Base-by-base conservation (phyloP, 2,113 vertebrate genomes). In the Athene cunicularia region DNA sequence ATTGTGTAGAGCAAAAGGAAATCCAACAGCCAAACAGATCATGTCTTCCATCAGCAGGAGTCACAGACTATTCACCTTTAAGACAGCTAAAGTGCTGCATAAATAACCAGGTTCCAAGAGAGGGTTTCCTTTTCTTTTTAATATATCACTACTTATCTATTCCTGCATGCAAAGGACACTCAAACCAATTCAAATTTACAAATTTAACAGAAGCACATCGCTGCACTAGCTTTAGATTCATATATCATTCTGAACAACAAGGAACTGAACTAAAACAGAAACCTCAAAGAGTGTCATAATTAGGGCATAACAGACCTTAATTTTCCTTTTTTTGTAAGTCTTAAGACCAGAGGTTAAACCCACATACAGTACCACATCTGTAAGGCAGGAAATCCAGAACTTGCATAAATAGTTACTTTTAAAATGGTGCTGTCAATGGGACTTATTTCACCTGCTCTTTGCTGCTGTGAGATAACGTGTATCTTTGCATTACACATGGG, bases 81-180 rank as follows among this genome's bases (percentile, higher is more conserved):
- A 52, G 70, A 72, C 74, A 88, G 80, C 80, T 68, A 0, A 77
- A 89, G 58, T 14, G 32, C 80, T 91, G 80, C 63, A 35, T 28
- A 95, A 95, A 95, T 88, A 81, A 95, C 85, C 83, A 93, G 84
- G 80, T 94, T 84, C 84, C 88, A 39, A 80, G 73, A 90, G 32
- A 84, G 67, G 9, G 52, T 93, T 95, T 95, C 91, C 94, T 84
- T 95, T 63, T 95, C 67, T 84, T 84, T 95, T 95, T 95, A 95
- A 95, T 90, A 0, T 60, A 71, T n/a, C 56, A 84, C 91, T 91
- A 88, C 87, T 84, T 45, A 43, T 64, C 91, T 91, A 80, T 60
- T 87, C 87, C 83, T 88, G 83, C 94, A 95, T 88, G 94, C 91
- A 80, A 84, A 95, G 62, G 50, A 93, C 79, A 91, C 83, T 91